Percentiles rank a stretch among this genome's conserved stretches.
Evolutionary conservation across 2,888 invertebrate genomes (phyloP).

Genomic region (Pegoplata infirma): DNA sequence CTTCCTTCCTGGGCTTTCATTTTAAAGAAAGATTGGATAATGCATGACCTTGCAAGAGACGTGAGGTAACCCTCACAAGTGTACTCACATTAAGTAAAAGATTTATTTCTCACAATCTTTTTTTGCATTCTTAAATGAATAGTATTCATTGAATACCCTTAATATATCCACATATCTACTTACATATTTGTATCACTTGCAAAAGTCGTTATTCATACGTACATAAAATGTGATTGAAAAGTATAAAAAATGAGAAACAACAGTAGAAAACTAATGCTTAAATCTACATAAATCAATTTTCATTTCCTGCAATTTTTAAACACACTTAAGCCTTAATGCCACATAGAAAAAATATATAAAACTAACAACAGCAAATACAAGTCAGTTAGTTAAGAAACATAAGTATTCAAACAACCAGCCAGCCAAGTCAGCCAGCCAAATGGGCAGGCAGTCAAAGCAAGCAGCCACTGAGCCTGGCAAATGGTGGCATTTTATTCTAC

Average conservation of each 20-base stretch:
- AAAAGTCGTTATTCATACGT: neutral
- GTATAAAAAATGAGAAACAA: conserved; percentile 34
- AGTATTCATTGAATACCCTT: too few relatives aligned
- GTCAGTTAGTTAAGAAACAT: conserved; percentile 27
- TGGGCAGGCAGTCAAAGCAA: conserved; percentile 1
- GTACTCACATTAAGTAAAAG: too few relatives aligned
- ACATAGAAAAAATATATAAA: too few relatives aligned
- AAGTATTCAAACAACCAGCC: too few relatives aligned
- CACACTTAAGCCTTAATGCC: conserved; percentile 44
- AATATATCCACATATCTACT: conserved; percentile 19
- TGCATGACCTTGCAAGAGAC: too few relatives aligned
- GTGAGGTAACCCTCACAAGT: too few relatives aligned
- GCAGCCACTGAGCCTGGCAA: conserved; percentile 2
- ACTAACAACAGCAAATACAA: conserved; percentile 10
- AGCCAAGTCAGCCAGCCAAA: conserved; percentile 11
- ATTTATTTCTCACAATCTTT: too few relatives aligned
- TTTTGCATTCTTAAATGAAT: too few relatives aligned
- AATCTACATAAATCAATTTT: conserved; percentile 59
- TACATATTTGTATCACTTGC: conserved; percentile 30
- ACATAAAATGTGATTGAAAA: conserved; percentile 49
- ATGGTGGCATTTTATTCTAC: neutral
- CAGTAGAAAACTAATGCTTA: conserved; percentile 42
- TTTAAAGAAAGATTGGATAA: too few relatives aligned
- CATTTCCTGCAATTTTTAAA: conserved; percentile 60
- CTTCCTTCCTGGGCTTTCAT: too few relatives aligned